phyloP scores from a whole-genome alignment of 2,888 invertebrate species.

The Masnerella sp. region DNA sequence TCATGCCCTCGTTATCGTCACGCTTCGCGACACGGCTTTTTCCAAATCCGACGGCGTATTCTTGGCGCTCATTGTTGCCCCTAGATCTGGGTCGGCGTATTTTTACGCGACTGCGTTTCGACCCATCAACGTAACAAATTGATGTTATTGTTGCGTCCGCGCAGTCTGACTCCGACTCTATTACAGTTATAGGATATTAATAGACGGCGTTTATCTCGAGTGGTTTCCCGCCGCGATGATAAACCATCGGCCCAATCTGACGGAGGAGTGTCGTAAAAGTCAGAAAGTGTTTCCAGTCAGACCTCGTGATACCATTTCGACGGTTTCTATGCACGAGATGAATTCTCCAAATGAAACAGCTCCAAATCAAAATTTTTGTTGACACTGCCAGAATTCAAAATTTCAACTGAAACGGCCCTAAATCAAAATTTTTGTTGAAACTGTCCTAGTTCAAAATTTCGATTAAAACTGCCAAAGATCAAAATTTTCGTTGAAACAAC shows the following conservation, averaged over 20 bases:
- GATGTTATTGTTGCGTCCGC: conserved; percentile 12
- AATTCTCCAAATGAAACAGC: too few species aligned
- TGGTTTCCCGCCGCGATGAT: conserved; percentile 68
- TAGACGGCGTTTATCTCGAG: conserved; percentile 56
- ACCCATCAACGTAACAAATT: conserved; percentile 30
- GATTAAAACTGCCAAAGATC: too few species aligned
- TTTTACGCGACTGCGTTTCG: conserved; percentile 19
- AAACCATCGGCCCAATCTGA: conserved; percentile 65
- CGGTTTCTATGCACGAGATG: neutral
- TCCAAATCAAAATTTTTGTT: too few species aligned
- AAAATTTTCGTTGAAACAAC: too few species aligned
- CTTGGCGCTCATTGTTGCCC: conserved; percentile 14
- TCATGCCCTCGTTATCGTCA: conserved; percentile 57
- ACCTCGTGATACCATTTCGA: conserved; percentile 5
- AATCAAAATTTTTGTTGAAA: too few species aligned
- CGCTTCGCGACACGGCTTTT: conserved; percentile 55
- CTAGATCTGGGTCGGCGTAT: conserved; percentile 14
- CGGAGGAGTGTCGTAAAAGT: conserved; percentile 67
- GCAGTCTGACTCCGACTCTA: conserved; percentile 16
- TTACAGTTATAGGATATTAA: conserved; percentile 42
- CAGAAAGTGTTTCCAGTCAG: conserved; percentile 57
- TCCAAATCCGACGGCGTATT: conserved; percentile 57
- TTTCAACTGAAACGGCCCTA: too few species aligned
- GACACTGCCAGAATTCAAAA: neutral
- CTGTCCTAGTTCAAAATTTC: too few species aligned